These are phyloP conservation scores for Pipra filicauda DNA, from an alignment of 2,113 vertebrate species.

Conservation along the genomic window DNA sequence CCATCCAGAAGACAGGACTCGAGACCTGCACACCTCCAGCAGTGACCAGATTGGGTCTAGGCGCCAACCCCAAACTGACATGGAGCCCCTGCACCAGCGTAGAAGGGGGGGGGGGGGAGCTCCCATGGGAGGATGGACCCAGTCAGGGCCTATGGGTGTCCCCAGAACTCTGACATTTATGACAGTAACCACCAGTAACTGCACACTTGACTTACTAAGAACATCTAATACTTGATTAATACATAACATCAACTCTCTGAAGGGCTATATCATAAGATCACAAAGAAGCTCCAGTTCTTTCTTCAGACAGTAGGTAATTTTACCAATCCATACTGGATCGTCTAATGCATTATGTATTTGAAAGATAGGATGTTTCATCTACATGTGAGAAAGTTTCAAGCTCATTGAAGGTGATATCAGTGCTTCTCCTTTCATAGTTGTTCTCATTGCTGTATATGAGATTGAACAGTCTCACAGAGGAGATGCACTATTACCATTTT, in stretches of 20 bases:
- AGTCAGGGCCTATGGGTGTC: no score
- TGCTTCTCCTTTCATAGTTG: neutral
- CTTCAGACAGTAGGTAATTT: neutral
- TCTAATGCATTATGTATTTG: neutral
- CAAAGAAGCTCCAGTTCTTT: neutral
- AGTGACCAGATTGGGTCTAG: neutral
- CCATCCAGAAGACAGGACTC: neutral
- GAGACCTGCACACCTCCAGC: neutral
- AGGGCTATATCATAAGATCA: neutral
- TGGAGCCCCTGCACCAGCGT: fast-evolving
- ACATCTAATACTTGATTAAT: neutral
- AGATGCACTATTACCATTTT: neutral
- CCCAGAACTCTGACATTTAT: neutral
- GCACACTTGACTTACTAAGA: neutral
- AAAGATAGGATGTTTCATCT: neutral
- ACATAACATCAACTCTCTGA: neutral
- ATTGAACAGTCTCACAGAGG: neutral
- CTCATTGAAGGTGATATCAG: neutral
- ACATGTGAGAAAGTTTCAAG: neutral
- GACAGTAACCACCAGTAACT: neutral
- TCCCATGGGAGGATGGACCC: neutral
- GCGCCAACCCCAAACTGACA: neutral
- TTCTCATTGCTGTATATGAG: neutral
- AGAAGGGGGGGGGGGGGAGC: fast-evolving
- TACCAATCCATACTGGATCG: neutral